phyloP scores from a whole-genome alignment of 2,113 vertebrate species.

The Phaethon lepturus region DNA sequence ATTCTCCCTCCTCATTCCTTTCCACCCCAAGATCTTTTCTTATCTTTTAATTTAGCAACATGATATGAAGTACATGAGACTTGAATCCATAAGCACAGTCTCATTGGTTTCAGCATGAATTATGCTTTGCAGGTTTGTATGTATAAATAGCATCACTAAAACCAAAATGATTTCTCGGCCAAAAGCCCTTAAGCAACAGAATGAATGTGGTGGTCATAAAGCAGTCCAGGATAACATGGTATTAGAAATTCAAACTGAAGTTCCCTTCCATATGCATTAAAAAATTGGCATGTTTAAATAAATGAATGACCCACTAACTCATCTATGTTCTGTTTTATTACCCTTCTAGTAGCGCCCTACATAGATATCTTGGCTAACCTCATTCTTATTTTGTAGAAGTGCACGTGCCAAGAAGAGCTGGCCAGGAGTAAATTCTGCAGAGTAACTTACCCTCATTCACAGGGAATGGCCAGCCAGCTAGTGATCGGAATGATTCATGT shows the following conservation, averaged over 20 bases:
- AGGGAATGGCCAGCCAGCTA: background rate
- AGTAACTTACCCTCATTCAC: background rate
- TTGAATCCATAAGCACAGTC: background rate
- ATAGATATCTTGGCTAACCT: constrained; percentile 33
- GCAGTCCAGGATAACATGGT: background rate
- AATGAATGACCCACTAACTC: background rate
- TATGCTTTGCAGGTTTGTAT: background rate
- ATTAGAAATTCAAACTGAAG: background rate
- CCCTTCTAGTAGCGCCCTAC: background rate
- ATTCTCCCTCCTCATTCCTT: background rate
- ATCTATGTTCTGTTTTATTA: background rate
- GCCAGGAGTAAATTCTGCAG: constrained; percentile 28
- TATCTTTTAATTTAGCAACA: constrained; percentile 12
- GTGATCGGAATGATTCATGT: background rate
- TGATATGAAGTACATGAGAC: background rate
- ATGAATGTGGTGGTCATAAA: background rate
- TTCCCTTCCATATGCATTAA: background rate
- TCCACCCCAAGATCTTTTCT: background rate
- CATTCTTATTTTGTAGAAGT: background rate
- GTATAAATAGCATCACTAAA: constrained; percentile 30
- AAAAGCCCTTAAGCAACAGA: background rate
- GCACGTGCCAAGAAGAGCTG: constrained; percentile 16
- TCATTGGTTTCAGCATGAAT: background rate
- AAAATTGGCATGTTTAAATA: background rate
- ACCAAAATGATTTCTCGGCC: background rate